Percentiles rank a stretch among this genome's conserved stretches.
Evolutionary conservation across 1,140 invertebrate species (phyloP).

Genomic region (Manduca sexta): DNA sequence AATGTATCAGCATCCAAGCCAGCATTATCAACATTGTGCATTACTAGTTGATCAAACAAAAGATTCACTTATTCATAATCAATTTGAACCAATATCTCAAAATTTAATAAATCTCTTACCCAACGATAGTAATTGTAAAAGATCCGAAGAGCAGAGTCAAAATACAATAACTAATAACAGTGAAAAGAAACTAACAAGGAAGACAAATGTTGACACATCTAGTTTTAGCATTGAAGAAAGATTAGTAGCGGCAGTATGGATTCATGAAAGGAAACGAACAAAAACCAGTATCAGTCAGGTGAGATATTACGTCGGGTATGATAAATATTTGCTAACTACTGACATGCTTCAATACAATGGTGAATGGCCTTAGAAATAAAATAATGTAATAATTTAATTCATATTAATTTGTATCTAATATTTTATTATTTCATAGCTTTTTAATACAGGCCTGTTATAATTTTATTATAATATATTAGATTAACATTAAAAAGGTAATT

Average conservation of each 20-base stretch:
- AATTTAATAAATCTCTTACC: no score
- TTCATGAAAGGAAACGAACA: conserved; percentile 33
- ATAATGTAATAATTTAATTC: no score
- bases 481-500: no score
- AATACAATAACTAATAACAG: conserved; percentile 1
- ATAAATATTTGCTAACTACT: no score
- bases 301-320: neutral
- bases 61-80: neutral
- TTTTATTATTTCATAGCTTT: no score
- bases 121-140: neutral
- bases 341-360: no score
- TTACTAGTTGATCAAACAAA: neutral
- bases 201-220: conserved; percentile 28
- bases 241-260: conserved; percentile 37
- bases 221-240: conserved; percentile 36
- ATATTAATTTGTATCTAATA: no score
- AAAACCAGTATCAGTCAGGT: conserved; percentile 33
- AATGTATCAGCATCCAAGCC: neutral
- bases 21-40: conserved; percentile 4
- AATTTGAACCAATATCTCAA: no score
- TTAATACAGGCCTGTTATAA: no score
- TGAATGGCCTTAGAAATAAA: no score
- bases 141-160: neutral
- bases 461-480: no score
- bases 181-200: neutral